A percentile compares a stretch with the other conserved stretches of the same genome.
Evolutionary conservation across 2,888 invertebrate genomes (phyloP).

Genomic region (Muscina levida): DNA sequence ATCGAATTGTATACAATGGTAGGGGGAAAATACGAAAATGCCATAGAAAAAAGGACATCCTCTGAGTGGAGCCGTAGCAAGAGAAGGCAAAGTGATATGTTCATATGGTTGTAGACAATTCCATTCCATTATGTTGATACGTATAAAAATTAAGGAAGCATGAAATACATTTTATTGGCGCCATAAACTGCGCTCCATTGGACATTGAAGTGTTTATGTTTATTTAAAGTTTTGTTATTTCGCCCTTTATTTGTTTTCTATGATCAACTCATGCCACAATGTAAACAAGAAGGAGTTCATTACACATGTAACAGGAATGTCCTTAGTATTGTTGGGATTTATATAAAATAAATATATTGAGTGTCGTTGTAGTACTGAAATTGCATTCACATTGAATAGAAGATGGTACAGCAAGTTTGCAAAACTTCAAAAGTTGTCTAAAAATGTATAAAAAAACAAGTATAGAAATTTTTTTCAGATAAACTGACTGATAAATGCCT

Average conservation of each 20-base stretch:
- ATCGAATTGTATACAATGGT: conserved; percentile 24
- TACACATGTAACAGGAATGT: neutral
- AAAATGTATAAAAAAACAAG: too few species aligned
- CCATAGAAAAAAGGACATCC: conserved; percentile 14
- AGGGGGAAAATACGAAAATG: neutral
- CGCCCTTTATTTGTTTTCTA: neutral
- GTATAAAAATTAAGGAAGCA: conserved; percentile 80
- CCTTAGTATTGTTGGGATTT: too few species aligned
- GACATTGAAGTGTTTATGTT: conserved; percentile 77
- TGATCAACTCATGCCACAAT: neutral
- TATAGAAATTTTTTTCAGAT: too few species aligned
- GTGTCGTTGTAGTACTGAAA: too few species aligned
- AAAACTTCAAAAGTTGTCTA: too few species aligned
- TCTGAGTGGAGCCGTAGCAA: neutral
- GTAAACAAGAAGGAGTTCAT: neutral
- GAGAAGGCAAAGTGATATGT: conserved; percentile 26
- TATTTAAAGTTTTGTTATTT: conserved; percentile 45
- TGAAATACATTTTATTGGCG: conserved; percentile 80
- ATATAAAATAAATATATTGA: too few species aligned
- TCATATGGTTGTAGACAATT: conserved; percentile 45
- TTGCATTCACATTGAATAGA: too few species aligned
- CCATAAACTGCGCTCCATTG: conserved; percentile 78
- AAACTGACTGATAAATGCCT: too few species aligned
- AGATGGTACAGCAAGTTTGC: too few species aligned
- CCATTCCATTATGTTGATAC: conserved; percentile 69